Evolutionary conservation across 2,888 invertebrate genomes (phyloP), one percentile per base, ranked within the genome.

Genomic region (Meteorus cinctellus): DNA sequence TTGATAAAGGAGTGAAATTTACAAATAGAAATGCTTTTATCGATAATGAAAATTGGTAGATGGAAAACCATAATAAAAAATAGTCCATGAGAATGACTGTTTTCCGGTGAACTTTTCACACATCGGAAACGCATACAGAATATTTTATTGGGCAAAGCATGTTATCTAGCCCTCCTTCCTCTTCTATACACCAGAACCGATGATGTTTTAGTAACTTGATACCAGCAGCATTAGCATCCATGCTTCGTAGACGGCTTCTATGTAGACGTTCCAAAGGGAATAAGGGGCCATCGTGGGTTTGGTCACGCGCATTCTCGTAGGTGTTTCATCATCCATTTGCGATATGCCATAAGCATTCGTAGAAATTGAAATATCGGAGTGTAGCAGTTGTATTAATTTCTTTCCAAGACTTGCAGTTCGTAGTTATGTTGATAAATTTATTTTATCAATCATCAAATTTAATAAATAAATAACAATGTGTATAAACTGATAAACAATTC

Each of bases 181-280:
- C 69, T 51, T 63, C 76, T 77, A 80, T 81, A 83, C 81, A 80
- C 82, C 83, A 84, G 81, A 86, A 85, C 84, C 86, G 85, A 86
- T 87, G 86, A 86, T 84, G 86, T 86, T 41, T 41, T 85, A 83
- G 87, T 87, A 87, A 87, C 84, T 82, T 84, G 86, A 87, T 87
- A 86, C 84, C 70, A 62, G 70, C 75, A 67, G 72, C 84, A 72
- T 80, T 83, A 82, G 81, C 84, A 85, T 85, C 84, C 85, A 82
- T 82, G 82, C 81, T 84, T 85, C 81, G 82, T 82, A 83, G 84
- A 86, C 86, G 83, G 85, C 85, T 86, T 85, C 85, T 85, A 84
- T 85, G 84, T 79, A 82, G 85, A 86, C 83, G 85, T 84, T 84
- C 83, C 83, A 83, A 81, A 84, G 85, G 84, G 84, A 85, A 84